Percentiles rank a stretch among this genome's conserved stretches.
Conservation (phyloP, 2,888 invertebrate genomes). For the Neoitamus cyanurus region DNA sequence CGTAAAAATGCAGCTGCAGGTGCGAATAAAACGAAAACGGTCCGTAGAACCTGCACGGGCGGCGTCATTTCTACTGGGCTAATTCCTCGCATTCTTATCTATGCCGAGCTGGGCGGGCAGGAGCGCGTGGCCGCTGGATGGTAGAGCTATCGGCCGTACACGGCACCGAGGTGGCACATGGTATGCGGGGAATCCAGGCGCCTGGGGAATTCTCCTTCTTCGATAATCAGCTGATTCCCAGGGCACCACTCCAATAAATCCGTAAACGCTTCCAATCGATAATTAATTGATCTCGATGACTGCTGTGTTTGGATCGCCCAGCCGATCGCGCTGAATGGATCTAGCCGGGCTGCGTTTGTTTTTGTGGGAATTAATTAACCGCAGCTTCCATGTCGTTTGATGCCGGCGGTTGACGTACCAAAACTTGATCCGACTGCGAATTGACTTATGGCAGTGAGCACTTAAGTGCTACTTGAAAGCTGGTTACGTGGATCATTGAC, state of each 20-base stretch:
- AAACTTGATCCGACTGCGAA: conserved; percentile 44
- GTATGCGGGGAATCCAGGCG: background rate
- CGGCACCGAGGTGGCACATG: background rate
- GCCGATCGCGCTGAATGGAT: conserved; percentile 11
- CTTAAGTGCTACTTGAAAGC: conserved; percentile 40
- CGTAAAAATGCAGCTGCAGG: conserved; percentile 1
- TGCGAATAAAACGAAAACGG: background rate
- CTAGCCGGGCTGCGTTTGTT: conserved; percentile 23
- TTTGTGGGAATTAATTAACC: conserved; percentile 47
- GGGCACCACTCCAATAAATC: conserved; percentile 18
- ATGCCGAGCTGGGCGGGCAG: background rate
- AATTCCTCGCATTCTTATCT: background rate
- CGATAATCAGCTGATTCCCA: conserved; percentile 34
- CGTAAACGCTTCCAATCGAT: conserved; percentile 32
- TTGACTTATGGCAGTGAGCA: conserved; percentile 41
- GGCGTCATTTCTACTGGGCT: background rate
- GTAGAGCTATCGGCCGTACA: background rate
- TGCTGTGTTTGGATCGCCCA: background rate
- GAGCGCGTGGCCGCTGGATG: background rate
- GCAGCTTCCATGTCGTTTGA: conserved; percentile 38
- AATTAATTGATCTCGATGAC: conserved; percentile 44
- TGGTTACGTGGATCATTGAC: conserved; percentile 40
- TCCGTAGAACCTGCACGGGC: background rate
- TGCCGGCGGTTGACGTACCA: conserved; percentile 42
- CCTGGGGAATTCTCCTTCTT: background rate